These are phyloP conservation scores for Paguma larvata DNA, from an alignment of 2,797 vertebrate species.

Conservation along the genomic window DNA sequence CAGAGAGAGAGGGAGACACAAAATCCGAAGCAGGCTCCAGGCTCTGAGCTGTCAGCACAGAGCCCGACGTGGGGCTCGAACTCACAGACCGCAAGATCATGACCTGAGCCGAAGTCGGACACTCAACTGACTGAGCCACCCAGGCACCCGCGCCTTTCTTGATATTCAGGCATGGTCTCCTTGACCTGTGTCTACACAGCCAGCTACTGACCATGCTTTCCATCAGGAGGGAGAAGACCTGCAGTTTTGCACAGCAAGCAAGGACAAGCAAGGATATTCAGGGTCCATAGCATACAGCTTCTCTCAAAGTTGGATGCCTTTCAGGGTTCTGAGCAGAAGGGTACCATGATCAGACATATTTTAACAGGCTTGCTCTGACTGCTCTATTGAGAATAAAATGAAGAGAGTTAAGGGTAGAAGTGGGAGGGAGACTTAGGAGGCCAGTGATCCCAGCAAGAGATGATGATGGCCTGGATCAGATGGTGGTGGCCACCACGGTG, in stretches of 20 bases:
- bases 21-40: no score
- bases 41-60: no score
- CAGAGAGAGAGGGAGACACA: no score
- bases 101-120: no score
- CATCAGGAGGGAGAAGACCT: neutral
- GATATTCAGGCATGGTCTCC: neutral
- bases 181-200: neutral
- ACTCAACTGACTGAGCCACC: no score
- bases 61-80: no score
- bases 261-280: neutral
- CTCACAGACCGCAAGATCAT: no score
- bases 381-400: neutral
- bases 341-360: neutral
- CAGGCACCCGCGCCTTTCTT: neutral
- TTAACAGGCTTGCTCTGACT: neutral
- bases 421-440: neutral
- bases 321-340: neutral
- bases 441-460: neutral
- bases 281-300: neutral
- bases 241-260: neutral
- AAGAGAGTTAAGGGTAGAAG: neutral
- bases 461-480: neutral
- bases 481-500: no score
- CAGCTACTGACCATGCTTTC: neutral
- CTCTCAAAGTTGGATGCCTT: neutral